Percentiles rank a stretch among this genome's conserved stretches.
These are phyloP conservation scores for Cotesia chilonis DNA, from an alignment of 1,140 invertebrate species.

Conservation along the genomic window DNA sequence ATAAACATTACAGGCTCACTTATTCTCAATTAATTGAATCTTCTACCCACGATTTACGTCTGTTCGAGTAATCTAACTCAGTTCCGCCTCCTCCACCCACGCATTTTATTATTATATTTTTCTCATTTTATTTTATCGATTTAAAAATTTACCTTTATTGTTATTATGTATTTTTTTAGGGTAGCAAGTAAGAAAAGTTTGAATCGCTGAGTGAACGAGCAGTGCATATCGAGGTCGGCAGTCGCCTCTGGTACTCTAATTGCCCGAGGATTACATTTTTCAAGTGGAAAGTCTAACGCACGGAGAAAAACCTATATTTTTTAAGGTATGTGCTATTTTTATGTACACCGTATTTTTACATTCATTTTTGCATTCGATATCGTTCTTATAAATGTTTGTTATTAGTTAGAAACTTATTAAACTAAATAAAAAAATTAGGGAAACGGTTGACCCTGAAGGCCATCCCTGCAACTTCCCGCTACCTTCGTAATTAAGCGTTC, in stretches of 20 bases:
- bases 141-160: background rate
- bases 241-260: background rate
- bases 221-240: constrained; percentile 8
- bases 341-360: too few relatives aligned
- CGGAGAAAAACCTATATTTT: background rate
- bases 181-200: background rate
- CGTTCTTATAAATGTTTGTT: too few relatives aligned
- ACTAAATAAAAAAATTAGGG: too few relatives aligned
- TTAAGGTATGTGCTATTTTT: too few relatives aligned
- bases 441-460: too few relatives aligned
- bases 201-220: background rate
- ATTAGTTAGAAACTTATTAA: too few relatives aligned
- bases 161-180: background rate
- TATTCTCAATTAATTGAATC: constrained; percentile 3
- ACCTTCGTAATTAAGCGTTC: too few relatives aligned
- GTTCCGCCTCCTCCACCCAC: background rate
- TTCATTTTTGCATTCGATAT: too few relatives aligned
- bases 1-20: background rate
- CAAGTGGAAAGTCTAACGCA: constrained; percentile 9
- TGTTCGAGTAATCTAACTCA: background rate
- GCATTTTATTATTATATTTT: background rate
- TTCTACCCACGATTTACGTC: background rate
- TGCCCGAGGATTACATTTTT: constrained; percentile 8
- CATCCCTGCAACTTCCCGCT: too few relatives aligned
- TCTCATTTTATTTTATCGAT: background rate